Percentiles rank a stretch among this genome's conserved stretches.
phyloP scores from a whole-genome alignment of 2,113 vertebrate species.

The Grallaria varia region DNA sequence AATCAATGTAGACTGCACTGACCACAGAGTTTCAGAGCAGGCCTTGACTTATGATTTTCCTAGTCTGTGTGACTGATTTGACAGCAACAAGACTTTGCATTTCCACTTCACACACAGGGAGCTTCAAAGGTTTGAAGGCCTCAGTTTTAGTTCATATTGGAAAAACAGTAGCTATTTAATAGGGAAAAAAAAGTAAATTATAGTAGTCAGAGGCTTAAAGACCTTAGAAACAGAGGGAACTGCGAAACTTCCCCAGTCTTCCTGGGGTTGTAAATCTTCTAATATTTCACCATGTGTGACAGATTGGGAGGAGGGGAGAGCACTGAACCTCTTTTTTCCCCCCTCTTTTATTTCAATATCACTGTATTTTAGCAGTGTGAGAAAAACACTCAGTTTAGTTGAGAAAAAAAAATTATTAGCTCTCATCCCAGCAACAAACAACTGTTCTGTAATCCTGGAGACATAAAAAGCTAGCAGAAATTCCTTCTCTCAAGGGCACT shows the following conservation, averaged over 20 bases:
- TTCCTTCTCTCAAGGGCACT: neutral
- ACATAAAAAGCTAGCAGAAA: neutral
- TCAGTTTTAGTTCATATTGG: neutral
- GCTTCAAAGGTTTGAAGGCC: neutral
- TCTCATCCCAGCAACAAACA: neutral
- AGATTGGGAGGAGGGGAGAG: neutral
- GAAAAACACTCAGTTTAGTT: neutral
- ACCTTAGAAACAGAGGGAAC: neutral
- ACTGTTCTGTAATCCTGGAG: neutral
- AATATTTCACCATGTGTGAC: neutral
- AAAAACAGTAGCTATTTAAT: neutral
- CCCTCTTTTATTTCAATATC: neutral
- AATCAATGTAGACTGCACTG: neutral
- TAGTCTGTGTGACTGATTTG: neutral
- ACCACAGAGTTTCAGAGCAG: neutral
- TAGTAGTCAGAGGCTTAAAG: neutral
- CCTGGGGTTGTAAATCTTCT: neutral
- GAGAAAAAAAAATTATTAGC: neutral
- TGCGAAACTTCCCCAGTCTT: neutral
- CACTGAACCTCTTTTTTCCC: neutral
- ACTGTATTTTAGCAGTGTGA: neutral
- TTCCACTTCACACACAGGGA: neutral
- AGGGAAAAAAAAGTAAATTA: neutral
- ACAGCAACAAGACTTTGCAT: neutral
- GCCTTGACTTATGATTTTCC: neutral